Percentiles rank a stretch among this genome's conserved stretches.
Evolutionary conservation across 2,888 invertebrate genomes (phyloP).

Genomic region (Halictus quadricinctus): DNA sequence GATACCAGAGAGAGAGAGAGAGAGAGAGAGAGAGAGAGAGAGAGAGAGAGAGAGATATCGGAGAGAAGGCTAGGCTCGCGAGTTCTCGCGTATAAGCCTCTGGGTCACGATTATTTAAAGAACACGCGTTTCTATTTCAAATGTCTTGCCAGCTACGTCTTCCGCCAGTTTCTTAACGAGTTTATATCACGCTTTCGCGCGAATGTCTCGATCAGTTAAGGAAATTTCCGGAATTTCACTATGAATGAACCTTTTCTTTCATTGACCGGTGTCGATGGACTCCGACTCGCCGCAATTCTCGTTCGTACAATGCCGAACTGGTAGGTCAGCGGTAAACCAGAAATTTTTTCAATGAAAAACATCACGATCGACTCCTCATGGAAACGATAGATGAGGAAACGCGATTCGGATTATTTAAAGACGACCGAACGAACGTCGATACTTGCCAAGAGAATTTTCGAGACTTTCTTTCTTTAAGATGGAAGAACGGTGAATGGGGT

Average conservation of each 20-base stretch:
- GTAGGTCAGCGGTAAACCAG: neutral
- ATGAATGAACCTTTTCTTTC: neutral
- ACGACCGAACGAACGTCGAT: constrained; percentile 55
- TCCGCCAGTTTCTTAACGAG: constrained; percentile 75
- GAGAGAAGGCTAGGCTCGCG: constrained; percentile 46
- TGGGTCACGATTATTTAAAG: constrained; percentile 83
- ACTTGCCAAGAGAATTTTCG: constrained; percentile 67
- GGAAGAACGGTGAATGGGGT: constrained; percentile 12
- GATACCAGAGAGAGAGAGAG: constrained; percentile 41
- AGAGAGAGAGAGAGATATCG: constrained; percentile 52
- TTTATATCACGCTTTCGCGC: constrained; percentile 61
- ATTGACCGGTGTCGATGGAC: neutral
- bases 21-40: constrained; percentile 49
- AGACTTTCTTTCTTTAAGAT: constrained; percentile 50
- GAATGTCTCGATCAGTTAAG: constrained; percentile 42
- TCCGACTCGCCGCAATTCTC: neutral
- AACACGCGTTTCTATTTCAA: constrained; percentile 81
- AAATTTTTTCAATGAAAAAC: neutral
- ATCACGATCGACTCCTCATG: neutral
- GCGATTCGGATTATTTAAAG: constrained; percentile 70
- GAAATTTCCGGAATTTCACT: constrained; percentile 10
- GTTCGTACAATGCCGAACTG: neutral
- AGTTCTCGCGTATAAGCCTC: constrained; percentile 75
- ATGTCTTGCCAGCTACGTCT: constrained; percentile 80
- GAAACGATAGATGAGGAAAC: constrained; percentile 41